Conservation (phyloP, 2,888 invertebrate genomes). For the Argyresthia albistria region DNA sequence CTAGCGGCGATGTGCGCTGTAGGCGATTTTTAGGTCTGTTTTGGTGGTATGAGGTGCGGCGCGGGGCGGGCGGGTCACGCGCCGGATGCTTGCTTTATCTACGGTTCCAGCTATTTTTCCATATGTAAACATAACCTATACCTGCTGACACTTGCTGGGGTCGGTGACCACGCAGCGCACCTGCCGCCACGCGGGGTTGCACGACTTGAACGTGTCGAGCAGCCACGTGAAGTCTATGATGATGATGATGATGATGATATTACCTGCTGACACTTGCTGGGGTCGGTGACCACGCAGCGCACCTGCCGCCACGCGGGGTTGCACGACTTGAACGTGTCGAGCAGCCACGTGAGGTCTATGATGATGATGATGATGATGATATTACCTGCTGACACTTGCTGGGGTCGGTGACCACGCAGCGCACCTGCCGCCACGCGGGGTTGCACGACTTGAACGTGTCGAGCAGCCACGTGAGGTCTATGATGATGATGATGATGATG, state of each 20-base stretch:
- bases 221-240: constrained; percentile 61
- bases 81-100: too few species aligned
- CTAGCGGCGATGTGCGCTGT: too few species aligned
- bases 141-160: constrained; percentile 56
- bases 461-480: constrained; percentile 55
- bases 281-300: constrained; percentile 60
- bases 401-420: constrained; percentile 62
- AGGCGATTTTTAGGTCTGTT: too few species aligned
- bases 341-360: constrained; percentile 54
- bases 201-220: constrained; percentile 63
- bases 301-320: constrained; percentile 68
- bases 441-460: constrained; percentile 68
- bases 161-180: constrained; percentile 63
- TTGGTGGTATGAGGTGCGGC: too few species aligned
- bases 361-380: too few species aligned
- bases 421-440: constrained; percentile 63
- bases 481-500: too few species aligned
- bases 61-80: too few species aligned
- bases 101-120: too few species aligned
- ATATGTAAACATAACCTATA: too few species aligned
- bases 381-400: constrained; percentile 53
- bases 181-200: constrained; percentile 66
- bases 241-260: too few species aligned
- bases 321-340: constrained; percentile 66
- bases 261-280: constrained; percentile 55